These are phyloP conservation scores for Melinopterus prodromus DNA, from an alignment of 2,888 invertebrate genomes.

Conservation along the genomic window DNA sequence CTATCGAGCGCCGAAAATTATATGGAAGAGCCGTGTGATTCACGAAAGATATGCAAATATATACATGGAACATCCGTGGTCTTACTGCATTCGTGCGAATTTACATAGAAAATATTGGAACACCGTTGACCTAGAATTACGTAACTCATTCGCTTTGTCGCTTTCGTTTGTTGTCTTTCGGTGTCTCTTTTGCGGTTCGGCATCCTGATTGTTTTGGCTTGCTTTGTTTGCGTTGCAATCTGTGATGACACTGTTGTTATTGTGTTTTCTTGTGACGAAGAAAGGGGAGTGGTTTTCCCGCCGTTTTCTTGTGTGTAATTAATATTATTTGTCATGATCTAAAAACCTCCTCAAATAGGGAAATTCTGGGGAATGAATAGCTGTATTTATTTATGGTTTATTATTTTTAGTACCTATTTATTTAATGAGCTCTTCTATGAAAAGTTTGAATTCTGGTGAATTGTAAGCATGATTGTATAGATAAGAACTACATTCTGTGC, in stretches of 20 bases:
- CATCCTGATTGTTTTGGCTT: background rate
- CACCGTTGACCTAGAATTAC: background rate
- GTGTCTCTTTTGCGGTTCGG: background rate
- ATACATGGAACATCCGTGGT: background rate
- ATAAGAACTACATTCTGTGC: background rate
- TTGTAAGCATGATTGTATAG: background rate
- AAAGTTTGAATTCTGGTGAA: background rate
- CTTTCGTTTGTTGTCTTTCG: background rate
- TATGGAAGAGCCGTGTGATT: background rate
- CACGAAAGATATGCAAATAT: background rate
- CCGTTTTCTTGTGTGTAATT: background rate
- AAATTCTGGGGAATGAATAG: too few relatives aligned
- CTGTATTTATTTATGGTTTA: too few relatives aligned
- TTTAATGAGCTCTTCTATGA: background rate
- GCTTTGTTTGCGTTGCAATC: background rate
- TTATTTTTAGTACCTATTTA: background rate
- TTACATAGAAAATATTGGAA: slow-evolving; percentile 4
- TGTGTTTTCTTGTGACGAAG: background rate
- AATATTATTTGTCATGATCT: background rate
- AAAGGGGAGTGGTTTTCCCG: background rate
- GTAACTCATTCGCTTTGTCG: background rate
- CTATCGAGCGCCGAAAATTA: background rate
- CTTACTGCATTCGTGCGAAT: background rate
- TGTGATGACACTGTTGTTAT: background rate
- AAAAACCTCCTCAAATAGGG: too few relatives aligned